Conservation (phyloP, 2,888 invertebrate species). For the Brenthis daphne region DNA sequence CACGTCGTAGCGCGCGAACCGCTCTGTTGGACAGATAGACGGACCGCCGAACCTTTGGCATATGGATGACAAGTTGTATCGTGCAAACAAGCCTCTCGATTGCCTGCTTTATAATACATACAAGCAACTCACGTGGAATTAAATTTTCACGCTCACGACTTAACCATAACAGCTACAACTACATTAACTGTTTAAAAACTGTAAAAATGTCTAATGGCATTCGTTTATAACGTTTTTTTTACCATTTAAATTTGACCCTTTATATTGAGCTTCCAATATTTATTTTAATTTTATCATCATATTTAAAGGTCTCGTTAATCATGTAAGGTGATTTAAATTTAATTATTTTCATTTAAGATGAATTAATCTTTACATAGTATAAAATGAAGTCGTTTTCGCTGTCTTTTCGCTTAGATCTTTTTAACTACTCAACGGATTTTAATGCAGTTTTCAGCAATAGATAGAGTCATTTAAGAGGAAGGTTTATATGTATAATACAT, state of each 20-base stretch:
- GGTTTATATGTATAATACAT: too few relatives aligned
- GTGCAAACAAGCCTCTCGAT: slow-evolving; percentile 39
- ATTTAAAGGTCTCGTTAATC: too few relatives aligned
- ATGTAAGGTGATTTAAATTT: too few relatives aligned
- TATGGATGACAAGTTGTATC: slow-evolving; percentile 42
- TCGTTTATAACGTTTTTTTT: slow-evolving; percentile 11
- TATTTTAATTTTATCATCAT: too few relatives aligned
- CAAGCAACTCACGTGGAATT: slow-evolving; percentile 37
- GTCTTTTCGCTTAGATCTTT: too few relatives aligned
- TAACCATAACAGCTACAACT: slow-evolving; percentile 6
- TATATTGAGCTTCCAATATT: background rate
- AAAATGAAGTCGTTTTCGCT: too few relatives aligned
- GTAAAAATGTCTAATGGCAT: slow-evolving; percentile 22
- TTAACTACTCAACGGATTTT: too few relatives aligned
- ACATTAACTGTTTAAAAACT: slow-evolving; percentile 24
- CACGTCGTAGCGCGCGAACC: slow-evolving; percentile 58
- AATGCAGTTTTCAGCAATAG: too few relatives aligned
- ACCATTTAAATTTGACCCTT: too few relatives aligned
- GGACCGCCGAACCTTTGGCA: slow-evolving; percentile 50
- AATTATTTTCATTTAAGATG: too few relatives aligned
- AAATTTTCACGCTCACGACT: slow-evolving; percentile 36
- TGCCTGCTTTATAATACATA: slow-evolving; percentile 36
- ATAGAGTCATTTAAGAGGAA: too few relatives aligned
- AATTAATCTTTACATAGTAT: too few relatives aligned
- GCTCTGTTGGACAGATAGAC: slow-evolving; percentile 66